Evolutionary conservation across 2,888 invertebrate species (phyloP).

Genomic region (Lordiphosa fenestrarum): DNA sequence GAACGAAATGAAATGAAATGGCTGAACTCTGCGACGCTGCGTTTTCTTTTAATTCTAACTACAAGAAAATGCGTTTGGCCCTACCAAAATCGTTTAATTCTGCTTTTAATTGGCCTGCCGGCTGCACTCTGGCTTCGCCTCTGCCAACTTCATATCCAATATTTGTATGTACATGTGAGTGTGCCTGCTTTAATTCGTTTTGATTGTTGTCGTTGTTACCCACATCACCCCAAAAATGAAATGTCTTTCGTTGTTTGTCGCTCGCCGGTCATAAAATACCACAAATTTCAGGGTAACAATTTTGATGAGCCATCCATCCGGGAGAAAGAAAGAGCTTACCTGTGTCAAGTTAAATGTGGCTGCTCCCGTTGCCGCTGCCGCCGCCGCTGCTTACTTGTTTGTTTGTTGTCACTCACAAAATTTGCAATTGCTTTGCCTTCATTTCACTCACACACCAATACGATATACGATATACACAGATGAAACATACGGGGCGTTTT

Average conservation of each 20-base stretch:
- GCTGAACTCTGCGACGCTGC: constrained; percentile 23
- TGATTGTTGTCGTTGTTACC: constrained; percentile 12
- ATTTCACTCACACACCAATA: background rate
- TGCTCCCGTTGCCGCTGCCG: too few relatives aligned
- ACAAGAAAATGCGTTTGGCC: too few relatives aligned
- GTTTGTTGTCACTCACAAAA: constrained; percentile 3
- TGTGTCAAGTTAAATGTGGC: too few relatives aligned
- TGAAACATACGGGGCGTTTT: constrained; percentile 43
- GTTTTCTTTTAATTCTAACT: too few relatives aligned
- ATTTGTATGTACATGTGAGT: background rate
- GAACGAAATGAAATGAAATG: constrained; percentile 65
- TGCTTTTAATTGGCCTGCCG: too few relatives aligned
- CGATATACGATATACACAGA: background rate
- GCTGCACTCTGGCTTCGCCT: background rate
- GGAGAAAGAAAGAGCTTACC: too few relatives aligned
- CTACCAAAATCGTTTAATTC: too few relatives aligned
- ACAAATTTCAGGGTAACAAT: background rate
- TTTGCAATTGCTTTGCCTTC: too few relatives aligned
- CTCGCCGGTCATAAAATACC: constrained; percentile 16
- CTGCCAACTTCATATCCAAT: background rate
- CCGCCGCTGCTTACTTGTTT: too few relatives aligned
- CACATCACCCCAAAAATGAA: constrained; percentile 4
- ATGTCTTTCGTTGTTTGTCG: constrained; percentile 15
- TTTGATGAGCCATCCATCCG: too few relatives aligned
- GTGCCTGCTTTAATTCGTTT: constrained; percentile 13